phyloP scores from a whole-genome alignment of 2,797 vertebrate genomes.

The Lacerta agilis region DNA sequence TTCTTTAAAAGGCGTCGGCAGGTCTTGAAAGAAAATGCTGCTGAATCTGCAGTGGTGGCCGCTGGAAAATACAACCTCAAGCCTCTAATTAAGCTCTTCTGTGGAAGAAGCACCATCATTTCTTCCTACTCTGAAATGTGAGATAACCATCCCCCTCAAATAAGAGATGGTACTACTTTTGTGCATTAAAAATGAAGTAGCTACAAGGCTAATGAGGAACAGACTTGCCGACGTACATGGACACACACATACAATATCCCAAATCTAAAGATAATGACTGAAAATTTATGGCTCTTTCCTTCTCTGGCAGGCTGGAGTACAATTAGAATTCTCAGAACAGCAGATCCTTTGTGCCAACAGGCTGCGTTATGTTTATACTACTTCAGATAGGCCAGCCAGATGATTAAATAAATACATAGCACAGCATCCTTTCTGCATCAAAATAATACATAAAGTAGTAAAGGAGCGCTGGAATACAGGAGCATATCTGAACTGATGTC shows the following conservation, averaged over 20 bases:
- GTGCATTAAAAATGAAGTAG: slow-evolving; percentile 53
- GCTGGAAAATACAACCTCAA: slow-evolving; percentile 34
- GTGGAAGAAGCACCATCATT: slow-evolving; percentile 12
- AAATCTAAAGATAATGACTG: slow-evolving; percentile 70
- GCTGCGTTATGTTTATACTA: slow-evolving; percentile 67
- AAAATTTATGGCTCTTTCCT: slow-evolving; percentile 70
- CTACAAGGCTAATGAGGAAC: slow-evolving; percentile 50
- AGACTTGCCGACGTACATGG: slow-evolving; percentile 55
- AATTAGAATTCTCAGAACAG: slow-evolving; percentile 69
- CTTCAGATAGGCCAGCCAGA: slow-evolving; percentile 57
- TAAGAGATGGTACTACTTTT: slow-evolving; percentile 31
- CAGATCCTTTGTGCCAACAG: slow-evolving; percentile 60
- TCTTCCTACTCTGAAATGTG: slow-evolving; percentile 30
- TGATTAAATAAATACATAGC: slow-evolving; percentile 69
- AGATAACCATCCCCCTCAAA: slow-evolving; percentile 24
- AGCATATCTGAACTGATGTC: slow-evolving; percentile 57
- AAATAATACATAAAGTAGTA: slow-evolving; percentile 49
- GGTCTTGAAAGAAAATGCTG: slow-evolving; percentile 38
- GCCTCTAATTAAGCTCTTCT: slow-evolving; percentile 10
- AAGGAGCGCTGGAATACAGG: slow-evolving; percentile 52
- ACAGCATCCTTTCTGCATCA: slow-evolving; percentile 62
- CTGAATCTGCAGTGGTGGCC: neutral
- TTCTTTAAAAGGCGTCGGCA: neutral
- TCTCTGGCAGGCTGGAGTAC: slow-evolving; percentile 56
- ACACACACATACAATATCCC: slow-evolving; percentile 55